Base-by-base conservation (phyloP, 2,797 vertebrate species). In the Sparidentex hasta region DNA sequence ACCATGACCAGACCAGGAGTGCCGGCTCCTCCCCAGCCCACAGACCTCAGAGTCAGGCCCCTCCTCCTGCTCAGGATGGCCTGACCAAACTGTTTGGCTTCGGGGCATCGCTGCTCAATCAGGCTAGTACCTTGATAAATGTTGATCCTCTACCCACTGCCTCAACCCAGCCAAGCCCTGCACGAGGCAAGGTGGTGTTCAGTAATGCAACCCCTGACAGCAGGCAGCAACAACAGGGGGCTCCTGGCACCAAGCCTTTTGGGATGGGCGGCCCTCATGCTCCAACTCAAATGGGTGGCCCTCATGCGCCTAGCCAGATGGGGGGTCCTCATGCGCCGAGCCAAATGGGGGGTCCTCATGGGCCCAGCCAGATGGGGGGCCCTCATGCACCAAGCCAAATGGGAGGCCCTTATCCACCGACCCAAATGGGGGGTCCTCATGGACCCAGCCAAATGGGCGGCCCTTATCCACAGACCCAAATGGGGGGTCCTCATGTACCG, bases 41-140 rank as follows among this genome's bases (percentile, higher is more conserved):
- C 64, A 94, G 89, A 65, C 93, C 94, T 73, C 93, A 91, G 69
- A 90, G 88, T 76, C 56, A 94, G 64, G 95, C 95, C 64, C 94
- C 96, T 80, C 93, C 95, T 74, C 94, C 96, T 47, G 94, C 96
- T 20, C 97, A 99, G 88, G 98, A 98, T 20, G 98, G 98, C 65
- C 95, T 99, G 81, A 98, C 98, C 0, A 99, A 99, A 92, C 95
- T 99, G 65, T 99, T 99, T 0, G 98, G 98, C 74, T 98, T 99
- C 0, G 98, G 98, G 21, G 98, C 98, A 0, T 99, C 98, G 2
- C 94, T 99, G 33, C 95, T 99, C 69, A 99, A 97, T 92, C 98
- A 99, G 93, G 98, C 98, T 0, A 99, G 97, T 90, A 99, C 97
- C 0, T 95, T 99, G 20, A 99, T 99, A 88, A 98, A 96, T 4